Evolutionary conservation across 2,113 vertebrate species (phyloP).

Genomic region (Phrynocephalus versicolor): DNA sequence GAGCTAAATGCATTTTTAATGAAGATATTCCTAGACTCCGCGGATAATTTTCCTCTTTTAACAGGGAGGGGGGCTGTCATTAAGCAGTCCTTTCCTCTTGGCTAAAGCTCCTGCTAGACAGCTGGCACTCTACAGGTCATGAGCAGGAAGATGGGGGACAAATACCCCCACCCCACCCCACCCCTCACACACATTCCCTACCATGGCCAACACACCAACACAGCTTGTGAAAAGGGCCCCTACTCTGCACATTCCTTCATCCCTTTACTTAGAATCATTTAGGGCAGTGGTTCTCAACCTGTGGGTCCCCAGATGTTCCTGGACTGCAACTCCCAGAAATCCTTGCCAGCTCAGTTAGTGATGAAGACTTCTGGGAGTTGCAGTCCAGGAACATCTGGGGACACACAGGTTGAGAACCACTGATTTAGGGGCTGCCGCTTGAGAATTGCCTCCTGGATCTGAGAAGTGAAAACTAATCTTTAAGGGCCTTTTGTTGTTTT

Average conservation of each 20-base stretch:
- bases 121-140: not conserved
- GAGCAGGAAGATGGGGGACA: not conserved
- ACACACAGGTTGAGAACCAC: too few species aligned
- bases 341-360: too few species aligned
- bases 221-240: too few species aligned
- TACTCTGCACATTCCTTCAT: not conserved
- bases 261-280: too few species aligned
- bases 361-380: too few species aligned
- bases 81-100: slow-evolving; percentile 68
- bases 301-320: too few species aligned
- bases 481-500: too few species aligned
- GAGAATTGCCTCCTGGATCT: not conserved
- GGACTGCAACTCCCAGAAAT: too few species aligned
- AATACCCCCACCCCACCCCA: accelerated
- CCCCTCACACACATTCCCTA: too few species aligned
- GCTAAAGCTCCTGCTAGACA: not conserved
- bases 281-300: too few species aligned
- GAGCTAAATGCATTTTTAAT: slow-evolving; percentile 85
- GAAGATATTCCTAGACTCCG: slow-evolving; percentile 78
- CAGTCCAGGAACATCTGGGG: too few species aligned
- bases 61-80: slow-evolving; percentile 70
- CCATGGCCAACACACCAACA: too few species aligned
- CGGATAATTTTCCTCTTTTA: slow-evolving; percentile 79
- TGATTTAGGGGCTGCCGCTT: not conserved
- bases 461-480: not conserved